Conservation (phyloP, 2,888 invertebrate species). For the Parnassius apollo region DNA sequence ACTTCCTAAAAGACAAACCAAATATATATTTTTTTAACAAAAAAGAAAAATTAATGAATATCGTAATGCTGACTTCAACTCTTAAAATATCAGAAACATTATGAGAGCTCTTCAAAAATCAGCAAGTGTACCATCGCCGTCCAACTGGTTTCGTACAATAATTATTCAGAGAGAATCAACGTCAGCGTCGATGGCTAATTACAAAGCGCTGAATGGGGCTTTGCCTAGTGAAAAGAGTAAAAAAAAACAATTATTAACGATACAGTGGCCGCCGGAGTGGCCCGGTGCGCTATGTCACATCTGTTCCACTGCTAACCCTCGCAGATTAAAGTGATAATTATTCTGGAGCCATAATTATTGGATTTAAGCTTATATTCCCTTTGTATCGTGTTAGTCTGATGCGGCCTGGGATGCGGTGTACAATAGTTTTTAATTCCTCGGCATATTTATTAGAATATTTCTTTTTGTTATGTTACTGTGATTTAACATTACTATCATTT, state of each 20-base stretch:
- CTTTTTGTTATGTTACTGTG: too few species aligned
- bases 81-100: conserved; percentile 31
- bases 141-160: conserved; percentile 55
- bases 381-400: conserved; percentile 42
- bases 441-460: conserved; percentile 1
- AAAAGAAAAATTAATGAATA: not conserved
- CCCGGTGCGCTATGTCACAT: conserved; percentile 74
- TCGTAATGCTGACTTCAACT: conserved; percentile 29
- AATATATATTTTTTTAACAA: conserved; percentile 19
- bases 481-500: too few species aligned
- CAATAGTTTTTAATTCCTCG: conserved; percentile 13
- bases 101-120: conserved; percentile 44
- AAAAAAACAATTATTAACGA: conserved; percentile 74
- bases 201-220: conserved; percentile 73
- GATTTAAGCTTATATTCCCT: conserved; percentile 60
- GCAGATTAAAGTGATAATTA: conserved; percentile 78
- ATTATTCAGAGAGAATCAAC: conserved; percentile 71
- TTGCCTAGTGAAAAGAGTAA: conserved; percentile 66
- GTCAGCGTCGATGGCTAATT: conserved; percentile 71
- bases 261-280: conserved; percentile 76
- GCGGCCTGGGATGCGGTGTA: conserved; percentile 30
- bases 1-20: too few species aligned
- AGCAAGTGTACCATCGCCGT: conserved; percentile 36
- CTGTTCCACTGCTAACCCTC: conserved; percentile 62
- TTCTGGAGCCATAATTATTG: conserved; percentile 75